Conservation (phyloP, 2,888 invertebrate genomes). For the Zelleria hepariella region DNA sequence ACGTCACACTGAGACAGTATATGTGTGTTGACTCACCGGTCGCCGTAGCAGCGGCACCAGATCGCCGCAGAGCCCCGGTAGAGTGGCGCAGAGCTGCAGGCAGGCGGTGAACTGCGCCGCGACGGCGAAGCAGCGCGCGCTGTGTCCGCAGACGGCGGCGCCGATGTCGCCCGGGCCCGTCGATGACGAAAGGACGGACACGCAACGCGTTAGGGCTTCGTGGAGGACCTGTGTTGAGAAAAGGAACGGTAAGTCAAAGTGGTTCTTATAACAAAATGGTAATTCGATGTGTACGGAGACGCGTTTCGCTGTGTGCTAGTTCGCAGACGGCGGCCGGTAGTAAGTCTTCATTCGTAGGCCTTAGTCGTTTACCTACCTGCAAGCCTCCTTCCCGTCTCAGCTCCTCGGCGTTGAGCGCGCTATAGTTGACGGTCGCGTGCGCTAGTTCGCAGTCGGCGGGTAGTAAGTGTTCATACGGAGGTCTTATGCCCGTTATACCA, state of each 20-base stretch:
- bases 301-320: constrained; percentile 93
- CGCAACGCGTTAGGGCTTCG: constrained; percentile 95
- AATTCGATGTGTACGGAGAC: too few relatives aligned
- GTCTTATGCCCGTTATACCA: too few relatives aligned
- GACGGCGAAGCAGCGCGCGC: constrained; percentile 94
- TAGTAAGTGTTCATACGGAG: too few relatives aligned
- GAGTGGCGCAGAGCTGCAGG: constrained; percentile 86
- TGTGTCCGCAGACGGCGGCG: constrained; percentile 92
- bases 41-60: constrained; percentile 45
- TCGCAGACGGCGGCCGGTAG: constrained; percentile 93
- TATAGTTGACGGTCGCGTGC: constrained; percentile 96
- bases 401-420: constrained; percentile 98
- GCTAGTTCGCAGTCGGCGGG: constrained; percentile 95
- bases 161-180: constrained; percentile 84
- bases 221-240: constrained; percentile 82
- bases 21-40: constrained; percentile 36
- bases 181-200: constrained; percentile 87
- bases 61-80: constrained; percentile 90
- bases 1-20: too few relatives aligned
- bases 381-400: constrained; percentile 93
- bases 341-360: too few relatives aligned
- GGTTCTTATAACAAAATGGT: too few relatives aligned
- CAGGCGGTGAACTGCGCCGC: constrained; percentile 95
- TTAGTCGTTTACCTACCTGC: too few relatives aligned
- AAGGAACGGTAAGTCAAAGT: too few relatives aligned